phyloP scores from a whole-genome alignment of 2,797 vertebrate genomes.

The Rhynchotus rufescens region DNA sequence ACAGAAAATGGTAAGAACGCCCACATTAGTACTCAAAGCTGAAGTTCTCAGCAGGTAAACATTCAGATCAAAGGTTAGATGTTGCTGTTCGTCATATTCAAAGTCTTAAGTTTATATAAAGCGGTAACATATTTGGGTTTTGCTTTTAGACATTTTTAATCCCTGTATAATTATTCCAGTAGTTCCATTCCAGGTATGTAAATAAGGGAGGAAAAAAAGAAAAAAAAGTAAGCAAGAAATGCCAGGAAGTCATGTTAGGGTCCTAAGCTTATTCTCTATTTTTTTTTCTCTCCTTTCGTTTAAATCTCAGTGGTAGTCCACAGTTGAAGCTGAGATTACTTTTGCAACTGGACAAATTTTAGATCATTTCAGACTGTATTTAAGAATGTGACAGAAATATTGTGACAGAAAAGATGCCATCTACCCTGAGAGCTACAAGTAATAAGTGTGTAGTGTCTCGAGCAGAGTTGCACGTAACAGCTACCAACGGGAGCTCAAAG shows the following conservation, averaged over 20 bases:
- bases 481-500: not conserved
- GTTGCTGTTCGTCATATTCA: not conserved
- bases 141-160: conserved; percentile 15
- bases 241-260: not conserved
- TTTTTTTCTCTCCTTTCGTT: not conserved
- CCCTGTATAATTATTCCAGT: not conserved
- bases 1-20: conserved; percentile 11
- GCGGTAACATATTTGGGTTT: not conserved
- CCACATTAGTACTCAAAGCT: conserved; percentile 8
- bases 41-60: conserved; percentile 19
- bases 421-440: not conserved
- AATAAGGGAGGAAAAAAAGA: not conserved
- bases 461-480: not conserved
- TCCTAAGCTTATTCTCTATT: not conserved
- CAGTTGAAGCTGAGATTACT: not conserved
- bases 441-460: not conserved
- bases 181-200: not conserved
- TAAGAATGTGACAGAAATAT: conserved; percentile 19
- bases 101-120: not conserved
- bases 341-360: not conserved
- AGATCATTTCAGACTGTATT: not conserved
- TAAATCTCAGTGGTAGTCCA: not conserved
- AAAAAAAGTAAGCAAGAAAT: not conserved
- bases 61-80: conserved; percentile 1
- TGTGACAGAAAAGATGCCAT: not conserved